phyloP scores from a whole-genome alignment of 2,797 vertebrate species.

The Sebastes steindachneri region DNA sequence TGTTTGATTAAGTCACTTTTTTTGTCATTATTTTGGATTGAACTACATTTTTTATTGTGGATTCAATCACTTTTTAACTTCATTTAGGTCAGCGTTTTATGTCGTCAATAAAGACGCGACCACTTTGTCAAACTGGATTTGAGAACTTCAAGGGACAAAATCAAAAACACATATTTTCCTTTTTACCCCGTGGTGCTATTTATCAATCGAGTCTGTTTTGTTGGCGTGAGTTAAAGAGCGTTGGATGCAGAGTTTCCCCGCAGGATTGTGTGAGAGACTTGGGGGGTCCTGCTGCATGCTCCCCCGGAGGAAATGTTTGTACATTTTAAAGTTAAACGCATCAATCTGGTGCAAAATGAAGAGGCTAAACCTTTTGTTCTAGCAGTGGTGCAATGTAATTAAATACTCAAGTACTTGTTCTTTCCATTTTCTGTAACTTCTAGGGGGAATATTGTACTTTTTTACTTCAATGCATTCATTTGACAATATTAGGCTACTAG shows the following conservation, averaged over 20 bases:
- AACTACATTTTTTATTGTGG: not conserved
- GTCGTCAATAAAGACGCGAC: not conserved
- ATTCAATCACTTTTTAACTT: not conserved
- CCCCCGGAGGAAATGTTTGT: no score
- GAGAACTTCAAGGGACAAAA: not conserved
- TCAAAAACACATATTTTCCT: not conserved
- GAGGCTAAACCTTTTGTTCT: fast-evolving
- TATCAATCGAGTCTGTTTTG: not conserved
- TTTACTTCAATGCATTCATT: no score
- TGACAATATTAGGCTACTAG: not conserved
- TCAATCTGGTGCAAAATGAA: no score
- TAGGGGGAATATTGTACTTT: no score
- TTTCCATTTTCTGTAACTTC: no score
- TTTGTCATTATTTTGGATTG: not conserved
- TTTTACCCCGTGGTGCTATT: not conserved
- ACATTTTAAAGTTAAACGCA: no score
- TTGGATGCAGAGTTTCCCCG: no score
- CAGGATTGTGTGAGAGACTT: no score
- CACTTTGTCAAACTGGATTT: not conserved
- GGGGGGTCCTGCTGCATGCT: no score
- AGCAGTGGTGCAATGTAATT: no score
- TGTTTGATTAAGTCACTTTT: not conserved
- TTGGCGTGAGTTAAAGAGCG: no score
- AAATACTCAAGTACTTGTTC: no score
- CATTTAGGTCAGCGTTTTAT: not conserved